These are phyloP conservation scores for Drosophila kepulauana DNA, from an alignment of 1,140 invertebrate species.

Conservation along the genomic window DNA sequence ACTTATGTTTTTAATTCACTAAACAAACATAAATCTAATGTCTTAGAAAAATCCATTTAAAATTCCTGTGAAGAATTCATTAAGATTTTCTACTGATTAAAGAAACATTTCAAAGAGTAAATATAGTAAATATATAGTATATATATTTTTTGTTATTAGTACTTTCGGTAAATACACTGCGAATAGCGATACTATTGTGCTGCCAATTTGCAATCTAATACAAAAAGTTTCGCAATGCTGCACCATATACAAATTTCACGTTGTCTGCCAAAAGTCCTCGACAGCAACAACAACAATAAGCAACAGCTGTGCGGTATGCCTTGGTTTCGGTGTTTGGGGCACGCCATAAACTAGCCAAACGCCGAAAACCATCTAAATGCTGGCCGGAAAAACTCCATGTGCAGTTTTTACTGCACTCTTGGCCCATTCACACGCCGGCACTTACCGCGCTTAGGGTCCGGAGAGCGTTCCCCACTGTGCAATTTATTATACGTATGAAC, in stretches of 20 bases:
- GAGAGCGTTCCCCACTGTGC: constrained; percentile 60
- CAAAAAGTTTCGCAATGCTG: constrained; percentile 37
- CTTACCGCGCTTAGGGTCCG: constrained; percentile 31
- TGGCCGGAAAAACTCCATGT: constrained; percentile 34
- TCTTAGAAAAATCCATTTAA: too few species aligned
- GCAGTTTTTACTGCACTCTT: constrained; percentile 56
- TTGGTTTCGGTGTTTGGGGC: constrained; percentile 6
- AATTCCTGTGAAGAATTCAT: too few species aligned
- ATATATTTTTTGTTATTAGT: too few species aligned
- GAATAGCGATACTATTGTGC: too few species aligned
- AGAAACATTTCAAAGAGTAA: too few species aligned
- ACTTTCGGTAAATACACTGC: too few species aligned
- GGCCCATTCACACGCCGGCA: constrained; percentile 75
- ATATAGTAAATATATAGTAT: too few species aligned
- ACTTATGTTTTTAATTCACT: too few species aligned
- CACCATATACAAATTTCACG: constrained; percentile 21
- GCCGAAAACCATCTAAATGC: constrained; percentile 44
- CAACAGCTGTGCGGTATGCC: constrained; percentile 17
- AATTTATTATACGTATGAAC: constrained; percentile 73
- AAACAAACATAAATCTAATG: too few species aligned
- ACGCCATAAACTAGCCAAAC: constrained; percentile 49
- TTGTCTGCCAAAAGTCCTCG: constrained; percentile 25
- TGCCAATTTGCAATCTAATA: constrained; percentile 19
- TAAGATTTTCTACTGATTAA: too few species aligned
- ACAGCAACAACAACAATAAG: constrained; percentile 12